A percentile compares a stretch with the other conserved stretches of the same genome.
Conservation (phyloP, 1,140 invertebrate species). For the Halictus rubicundus region DNA sequence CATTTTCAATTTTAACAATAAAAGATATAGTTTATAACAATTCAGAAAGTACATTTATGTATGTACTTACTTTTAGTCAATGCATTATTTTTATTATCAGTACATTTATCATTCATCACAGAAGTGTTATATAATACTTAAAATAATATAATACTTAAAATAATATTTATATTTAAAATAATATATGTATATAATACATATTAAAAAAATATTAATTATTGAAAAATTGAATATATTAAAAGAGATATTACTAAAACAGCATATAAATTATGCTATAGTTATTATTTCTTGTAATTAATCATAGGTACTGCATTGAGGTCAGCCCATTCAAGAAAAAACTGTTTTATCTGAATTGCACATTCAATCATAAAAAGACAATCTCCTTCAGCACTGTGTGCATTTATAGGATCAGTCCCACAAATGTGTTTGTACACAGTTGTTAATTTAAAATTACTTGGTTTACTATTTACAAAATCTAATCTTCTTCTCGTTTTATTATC, state of each 20-base stretch:
- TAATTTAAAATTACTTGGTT: slow-evolving; percentile 78
- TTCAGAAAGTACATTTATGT: too few relatives aligned
- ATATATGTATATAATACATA: neutral
- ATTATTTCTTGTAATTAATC: slow-evolving; percentile 10
- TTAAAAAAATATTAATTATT: too few relatives aligned
- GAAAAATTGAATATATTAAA: too few relatives aligned
- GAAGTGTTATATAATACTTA: too few relatives aligned
- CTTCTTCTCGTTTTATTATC: neutral
- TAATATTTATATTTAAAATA: neutral
- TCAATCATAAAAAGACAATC: slow-evolving; percentile 83
- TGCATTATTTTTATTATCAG: too few relatives aligned
- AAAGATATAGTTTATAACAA: too few relatives aligned
- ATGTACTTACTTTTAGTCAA: too few relatives aligned
- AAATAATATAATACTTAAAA: too few relatives aligned
- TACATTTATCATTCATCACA: too few relatives aligned
- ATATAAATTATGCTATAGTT: neutral
- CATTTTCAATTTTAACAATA: too few relatives aligned
- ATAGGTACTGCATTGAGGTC: slow-evolving; percentile 80
- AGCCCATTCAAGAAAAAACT: slow-evolving; percentile 82
- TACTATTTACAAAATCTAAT: slow-evolving; percentile 33
- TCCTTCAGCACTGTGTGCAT: slow-evolving; percentile 83
- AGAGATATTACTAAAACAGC: neutral
- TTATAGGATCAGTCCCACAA: slow-evolving; percentile 72
- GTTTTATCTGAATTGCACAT: slow-evolving; percentile 80
- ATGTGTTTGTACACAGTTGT: slow-evolving; percentile 80